A percentile compares a stretch with the other conserved stretches of the same genome.
Evolutionary conservation across 2,888 invertebrate genomes (phyloP).

Genomic region (Pyrrhosoma nymphula): DNA sequence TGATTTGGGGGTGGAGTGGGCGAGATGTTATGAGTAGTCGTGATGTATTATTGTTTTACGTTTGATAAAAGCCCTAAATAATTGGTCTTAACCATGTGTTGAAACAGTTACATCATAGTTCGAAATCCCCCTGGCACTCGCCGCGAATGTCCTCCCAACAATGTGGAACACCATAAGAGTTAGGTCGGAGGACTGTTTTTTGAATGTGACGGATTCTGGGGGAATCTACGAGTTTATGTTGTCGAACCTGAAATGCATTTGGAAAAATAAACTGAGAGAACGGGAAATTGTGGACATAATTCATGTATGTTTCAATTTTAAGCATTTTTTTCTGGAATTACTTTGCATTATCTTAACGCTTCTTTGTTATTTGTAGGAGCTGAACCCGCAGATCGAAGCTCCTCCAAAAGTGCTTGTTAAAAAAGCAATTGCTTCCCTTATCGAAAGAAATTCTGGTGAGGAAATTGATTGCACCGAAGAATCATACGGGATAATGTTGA

Average conservation of each 20-base stretch:
- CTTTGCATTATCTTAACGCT: background rate
- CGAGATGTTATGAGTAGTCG: background rate
- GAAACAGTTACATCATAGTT: background rate
- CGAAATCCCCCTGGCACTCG: background rate
- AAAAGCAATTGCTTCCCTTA: background rate
- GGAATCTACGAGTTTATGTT: constrained; percentile 21
- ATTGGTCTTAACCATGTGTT: background rate
- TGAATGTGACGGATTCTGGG: background rate
- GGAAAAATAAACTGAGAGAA: constrained; percentile 33
- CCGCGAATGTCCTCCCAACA: background rate
- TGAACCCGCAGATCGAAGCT: constrained; percentile 36
- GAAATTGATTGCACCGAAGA: background rate
- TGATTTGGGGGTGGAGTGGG: background rate
- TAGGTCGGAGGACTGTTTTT: background rate
- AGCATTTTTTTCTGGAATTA: background rate
- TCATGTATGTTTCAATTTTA: background rate
- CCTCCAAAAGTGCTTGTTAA: background rate
- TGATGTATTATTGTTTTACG: background rate
- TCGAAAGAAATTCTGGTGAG: background rate
- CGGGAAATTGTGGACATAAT: constrained; percentile 27
- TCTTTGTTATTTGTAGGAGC: background rate
- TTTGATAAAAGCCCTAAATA: background rate
- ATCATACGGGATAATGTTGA: background rate
- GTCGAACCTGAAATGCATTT: constrained; percentile 23
- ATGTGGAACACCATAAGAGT: constrained; percentile 44